Evolutionary conservation across 2,888 invertebrate genomes (phyloP).

Genomic region (Sclerodermus sp.): DNA sequence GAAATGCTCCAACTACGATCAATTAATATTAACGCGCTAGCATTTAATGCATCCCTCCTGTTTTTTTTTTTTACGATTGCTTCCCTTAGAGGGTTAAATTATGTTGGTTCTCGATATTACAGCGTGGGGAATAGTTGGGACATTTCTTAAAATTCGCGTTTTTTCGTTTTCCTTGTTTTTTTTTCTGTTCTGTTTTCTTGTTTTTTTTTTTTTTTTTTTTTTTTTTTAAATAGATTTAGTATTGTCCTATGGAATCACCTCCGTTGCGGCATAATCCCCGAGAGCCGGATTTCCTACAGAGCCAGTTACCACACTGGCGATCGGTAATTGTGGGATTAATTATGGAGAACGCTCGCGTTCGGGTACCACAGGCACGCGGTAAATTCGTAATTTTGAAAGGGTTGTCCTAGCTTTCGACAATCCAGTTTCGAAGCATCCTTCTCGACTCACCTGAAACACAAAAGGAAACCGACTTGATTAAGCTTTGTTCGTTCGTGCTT

Average conservation of each 20-base stretch:
- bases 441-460: slow-evolving; percentile 46
- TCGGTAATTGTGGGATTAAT: slow-evolving; percentile 50
- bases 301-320: slow-evolving; percentile 25
- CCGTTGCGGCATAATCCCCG: slow-evolving; percentile 30
- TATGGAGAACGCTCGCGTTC: slow-evolving; percentile 28
- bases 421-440: slow-evolving; percentile 1
- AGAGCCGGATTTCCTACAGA: slow-evolving; percentile 23
- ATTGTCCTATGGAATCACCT: not conserved
- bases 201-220: no score
- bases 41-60: not conserved
- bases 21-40: no score
- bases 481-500: not conserved
- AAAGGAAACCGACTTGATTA: slow-evolving; percentile 26
- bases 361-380: slow-evolving; percentile 18
- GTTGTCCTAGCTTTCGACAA: slow-evolving; percentile 20
- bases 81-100: no score
- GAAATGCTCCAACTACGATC: no score
- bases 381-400: slow-evolving; percentile 36
- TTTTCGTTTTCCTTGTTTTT: no score
- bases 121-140: no score
- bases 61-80: not conserved
- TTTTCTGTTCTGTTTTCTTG: no score
- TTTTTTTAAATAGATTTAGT: not conserved
- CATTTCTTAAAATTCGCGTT: no score
- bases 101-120: no score